Evolutionary conservation across 1,140 invertebrate genomes (phyloP), one percentile per base, ranked within the genome.

Genomic region (Drosophila quadrilineata): DNA sequence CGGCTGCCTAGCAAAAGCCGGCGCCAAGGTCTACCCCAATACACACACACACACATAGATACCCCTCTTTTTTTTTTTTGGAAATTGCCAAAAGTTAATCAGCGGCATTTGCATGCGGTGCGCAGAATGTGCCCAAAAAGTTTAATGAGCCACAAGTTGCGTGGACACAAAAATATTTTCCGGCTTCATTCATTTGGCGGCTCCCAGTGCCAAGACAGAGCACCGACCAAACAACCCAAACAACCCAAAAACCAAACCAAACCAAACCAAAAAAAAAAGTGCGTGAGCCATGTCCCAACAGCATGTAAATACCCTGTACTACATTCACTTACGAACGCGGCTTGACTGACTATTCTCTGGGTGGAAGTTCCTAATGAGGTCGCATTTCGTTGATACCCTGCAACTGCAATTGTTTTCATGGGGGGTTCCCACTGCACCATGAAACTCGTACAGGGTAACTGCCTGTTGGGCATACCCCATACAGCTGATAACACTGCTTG

Each of bases 151-250:
- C 52, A 46, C 75, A 79, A 75, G 52, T 38, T 71, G 76, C 75
- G 71, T 82, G 58, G 60, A 64, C 67, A 75, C n/a, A n/a, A n/a
- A n/a, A 75, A 75, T 75, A 79, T 80, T 74, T 79, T 80, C 71
- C 71, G 75, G 50, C 75, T 66, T 38, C 16, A 43, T 29, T 19
- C 24, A 28, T n/a, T n/a, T n/a, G n/a, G 14, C 12, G n/a, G 19
- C 29, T 22, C 10, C 21, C 21, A n/a, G 5, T 2, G 3, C 12
- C n/a, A n/a, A n/a, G n/a, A n/a, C n/a, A n/a, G n/a, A n/a, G n/a
- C n/a, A n/a, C n/a, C n/a, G n/a, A n/a, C n/a, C n/a, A n/a, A n/a
- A n/a, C n/a, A n/a, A n/a, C n/a, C n/a, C n/a, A n/a, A n/a, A n/a
- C n/a, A n/a, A n/a, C n/a, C n/a, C n/a, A n/a, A n/a, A n/a, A n/a